These are phyloP conservation scores for Alcis repandata DNA, from an alignment of 2,888 invertebrate genomes.

Conservation along the genomic window DNA sequence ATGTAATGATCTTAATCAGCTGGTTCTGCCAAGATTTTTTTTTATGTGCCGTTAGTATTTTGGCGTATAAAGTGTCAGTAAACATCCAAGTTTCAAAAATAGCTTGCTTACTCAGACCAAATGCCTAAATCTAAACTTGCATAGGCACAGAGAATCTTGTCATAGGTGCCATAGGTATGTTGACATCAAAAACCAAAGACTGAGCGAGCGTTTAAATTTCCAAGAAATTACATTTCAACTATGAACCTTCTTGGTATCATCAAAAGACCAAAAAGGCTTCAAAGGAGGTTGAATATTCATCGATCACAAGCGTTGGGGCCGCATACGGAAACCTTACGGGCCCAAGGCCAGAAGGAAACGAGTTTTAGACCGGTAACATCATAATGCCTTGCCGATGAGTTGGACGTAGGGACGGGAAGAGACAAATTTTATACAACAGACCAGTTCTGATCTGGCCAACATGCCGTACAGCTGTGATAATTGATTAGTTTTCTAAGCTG, in stretches of 20 bases:
- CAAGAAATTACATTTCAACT: slow-evolving; percentile 5
- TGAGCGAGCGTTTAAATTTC: no score
- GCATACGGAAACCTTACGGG: slow-evolving; percentile 74
- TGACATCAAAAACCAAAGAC: no score
- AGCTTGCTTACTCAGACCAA: no score
- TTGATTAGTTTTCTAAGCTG: no score
- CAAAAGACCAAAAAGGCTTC: slow-evolving; percentile 32
- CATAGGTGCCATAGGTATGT: no score
- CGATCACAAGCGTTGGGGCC: slow-evolving; percentile 62
- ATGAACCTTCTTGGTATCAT: slow-evolving; percentile 16
- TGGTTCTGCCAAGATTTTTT: no score
- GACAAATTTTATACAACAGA: slow-evolving; percentile 13
- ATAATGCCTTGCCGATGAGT: slow-evolving; percentile 47
- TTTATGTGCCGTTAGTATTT: no score
- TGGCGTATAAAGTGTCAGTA: no score
- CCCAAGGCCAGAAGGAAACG: slow-evolving; percentile 75
- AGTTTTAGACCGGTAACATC: slow-evolving; percentile 62
- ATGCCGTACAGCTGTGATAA: not conserved
- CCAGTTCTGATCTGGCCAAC: slow-evolving; percentile 7
- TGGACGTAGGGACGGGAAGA: slow-evolving; percentile 30
- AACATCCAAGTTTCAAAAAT: no score
- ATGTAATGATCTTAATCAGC: no score
- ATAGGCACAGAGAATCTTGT: no score
- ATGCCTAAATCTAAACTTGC: no score
- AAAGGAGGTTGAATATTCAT: slow-evolving; percentile 43